These are phyloP conservation scores for Loripinus fragilis DNA, from an alignment of 2,888 invertebrate species.

Conservation along the genomic window DNA sequence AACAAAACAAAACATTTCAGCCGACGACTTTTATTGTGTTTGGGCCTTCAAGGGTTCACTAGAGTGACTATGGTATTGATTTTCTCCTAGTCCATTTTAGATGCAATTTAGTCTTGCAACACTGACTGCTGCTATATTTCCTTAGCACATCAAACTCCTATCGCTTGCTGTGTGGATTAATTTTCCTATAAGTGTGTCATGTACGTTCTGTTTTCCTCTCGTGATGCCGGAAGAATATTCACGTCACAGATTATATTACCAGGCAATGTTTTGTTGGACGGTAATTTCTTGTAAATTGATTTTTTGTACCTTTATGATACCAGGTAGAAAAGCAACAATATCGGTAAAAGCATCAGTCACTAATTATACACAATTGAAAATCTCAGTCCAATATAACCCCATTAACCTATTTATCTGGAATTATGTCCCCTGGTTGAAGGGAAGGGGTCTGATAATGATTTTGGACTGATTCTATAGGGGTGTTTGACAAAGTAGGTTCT, in stretches of 20 bases:
- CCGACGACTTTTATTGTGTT: no score
- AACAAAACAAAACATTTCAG: no score
- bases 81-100: conserved; percentile 23
- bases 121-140: conserved; percentile 10
- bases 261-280: conserved; percentile 5
- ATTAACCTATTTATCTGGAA: no score
- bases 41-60: no score
- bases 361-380: conserved; percentile 1
- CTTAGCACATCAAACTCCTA: conserved; percentile 4
- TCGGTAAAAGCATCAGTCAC: background rate
- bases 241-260: background rate
- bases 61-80: no score
- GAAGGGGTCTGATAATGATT: no score
- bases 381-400: no score
- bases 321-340: conserved; percentile 6
- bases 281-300: conserved; percentile 18
- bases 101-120: conserved; percentile 16
- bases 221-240: background rate
- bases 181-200: background rate
- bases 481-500: no score
- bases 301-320: background rate
- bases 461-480: no score
- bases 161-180: conserved; percentile 9
- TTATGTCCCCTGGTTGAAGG: no score
- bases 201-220: background rate